Conservation (phyloP, 2,888 invertebrate genomes). For the Entomobrya proxima region DNA sequence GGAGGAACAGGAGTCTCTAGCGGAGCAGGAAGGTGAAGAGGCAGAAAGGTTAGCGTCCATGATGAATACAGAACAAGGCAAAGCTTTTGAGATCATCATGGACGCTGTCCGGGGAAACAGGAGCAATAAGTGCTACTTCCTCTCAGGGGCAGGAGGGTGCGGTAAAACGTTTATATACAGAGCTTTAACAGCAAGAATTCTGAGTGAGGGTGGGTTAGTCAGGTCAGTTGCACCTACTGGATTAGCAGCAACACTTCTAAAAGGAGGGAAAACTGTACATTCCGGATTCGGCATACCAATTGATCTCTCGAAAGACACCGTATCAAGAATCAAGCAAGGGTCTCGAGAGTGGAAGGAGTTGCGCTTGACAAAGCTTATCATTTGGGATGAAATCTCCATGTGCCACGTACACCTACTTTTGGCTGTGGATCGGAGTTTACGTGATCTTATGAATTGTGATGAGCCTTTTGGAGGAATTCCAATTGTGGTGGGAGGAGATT, state of each 20-base stretch:
- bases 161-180: too few relatives aligned
- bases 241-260: too few relatives aligned
- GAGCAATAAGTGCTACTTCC: constrained; percentile 74
- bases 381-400: too few relatives aligned
- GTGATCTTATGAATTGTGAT: constrained; percentile 19
- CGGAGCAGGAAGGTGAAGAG: not conserved
- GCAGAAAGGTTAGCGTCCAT: too few relatives aligned
- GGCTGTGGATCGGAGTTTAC: constrained; percentile 46
- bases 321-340: constrained; percentile 27
- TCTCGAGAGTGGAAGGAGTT: too few relatives aligned
- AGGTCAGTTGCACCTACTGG: too few relatives aligned
- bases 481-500: constrained; percentile 62
- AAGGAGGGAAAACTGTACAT: constrained; percentile 75
- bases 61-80: too few relatives aligned
- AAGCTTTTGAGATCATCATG: too few relatives aligned
- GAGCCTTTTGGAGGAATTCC: constrained; percentile 68
- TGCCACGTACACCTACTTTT: constrained; percentile 41
- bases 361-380: too few relatives aligned
- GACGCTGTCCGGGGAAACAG: constrained; percentile 53
- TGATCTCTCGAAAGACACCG: constrained; percentile 58
- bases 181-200: too few relatives aligned
- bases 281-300: constrained; percentile 73
- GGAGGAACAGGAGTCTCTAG: not conserved
- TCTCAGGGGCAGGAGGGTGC: constrained; percentile 77
- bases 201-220: too few relatives aligned